Base-by-base conservation (phyloP, 2,888 invertebrate species). In the Salpingus planirostris region DNA sequence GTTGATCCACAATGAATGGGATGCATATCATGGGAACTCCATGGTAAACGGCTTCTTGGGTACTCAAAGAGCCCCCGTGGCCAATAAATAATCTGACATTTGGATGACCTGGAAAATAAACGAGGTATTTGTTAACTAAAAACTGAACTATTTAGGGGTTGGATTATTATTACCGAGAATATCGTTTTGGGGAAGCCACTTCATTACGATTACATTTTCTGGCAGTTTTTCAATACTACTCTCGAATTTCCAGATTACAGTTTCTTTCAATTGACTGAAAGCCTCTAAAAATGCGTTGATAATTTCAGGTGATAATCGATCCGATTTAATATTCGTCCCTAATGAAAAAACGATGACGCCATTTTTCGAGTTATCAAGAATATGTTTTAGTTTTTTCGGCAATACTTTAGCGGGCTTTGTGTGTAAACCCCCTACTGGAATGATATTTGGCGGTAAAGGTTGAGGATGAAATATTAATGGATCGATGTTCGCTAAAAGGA, bases 121-220 rank as follows among this genome's bases (percentile, higher is more conserved):
- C n/a, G n/a, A n/a, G n/a, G n/a, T n/a, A n/a, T n/a, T n/a, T n/a
- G n/a, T n/a, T 10, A 6, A 42, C 51, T 51, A 22, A 3, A n/a
- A 23, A 31, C n/a, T 3, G 11, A 21, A 24, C 10, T 15, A 2
- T 21, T 2, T 27, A 14, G 5, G 13, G 13, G 8, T 15, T 7
- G 7, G 15, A 24, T 24, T n/a, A n/a, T n/a, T n/a, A n/a, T n/a
- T n/a, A n/a, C n/a, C n/a, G n/a, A 67, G 43, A 33, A 66, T 43
- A 35, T 62, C 64, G 31, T 57, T 57, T 40, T 66, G 65, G 2
- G 66, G 65, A 15, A 64, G 38, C 65, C 65, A 67, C 31, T 59
- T 55, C 11, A 46, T 38, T 3, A 63, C 36, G 31, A 57, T 49
- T 1, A 67, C 59, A 45, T 67, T 66, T 24, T 47, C 42, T 0